A percentile compares a stretch with the other conserved stretches of the same genome.
phyloP scores from a whole-genome alignment of 2,888 invertebrate genomes.

The Caenorhabditis imperialis region DNA sequence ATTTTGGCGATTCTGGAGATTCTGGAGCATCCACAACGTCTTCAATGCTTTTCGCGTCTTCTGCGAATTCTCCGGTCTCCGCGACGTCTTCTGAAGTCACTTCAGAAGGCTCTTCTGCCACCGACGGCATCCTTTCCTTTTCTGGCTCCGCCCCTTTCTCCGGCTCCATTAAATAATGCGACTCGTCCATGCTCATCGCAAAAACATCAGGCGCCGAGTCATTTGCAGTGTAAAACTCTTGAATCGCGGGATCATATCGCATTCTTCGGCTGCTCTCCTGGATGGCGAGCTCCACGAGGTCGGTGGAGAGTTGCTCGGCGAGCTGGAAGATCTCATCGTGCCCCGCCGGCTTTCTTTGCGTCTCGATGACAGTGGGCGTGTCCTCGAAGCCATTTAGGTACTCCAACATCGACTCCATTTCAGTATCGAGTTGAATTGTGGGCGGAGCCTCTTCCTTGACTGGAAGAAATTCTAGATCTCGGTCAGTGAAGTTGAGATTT shows the following conservation, averaged over 20 bases:
- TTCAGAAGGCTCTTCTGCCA: background rate
- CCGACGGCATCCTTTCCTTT: slow-evolving; percentile 6
- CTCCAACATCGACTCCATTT: slow-evolving; percentile 38
- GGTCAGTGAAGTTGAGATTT: slow-evolving; percentile 8
- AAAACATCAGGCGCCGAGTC: slow-evolving; percentile 10
- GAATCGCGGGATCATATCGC: slow-evolving; percentile 13
- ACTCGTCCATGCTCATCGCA: slow-evolving; percentile 10
- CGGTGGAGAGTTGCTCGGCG: slow-evolving; percentile 16
- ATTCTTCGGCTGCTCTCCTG: background rate
- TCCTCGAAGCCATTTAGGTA: slow-evolving; percentile 36
- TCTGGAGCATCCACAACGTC: no score
- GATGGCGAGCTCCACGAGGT: slow-evolving; percentile 14
- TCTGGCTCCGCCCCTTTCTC: background rate
- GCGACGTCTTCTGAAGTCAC: background rate
- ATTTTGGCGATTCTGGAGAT: no score
- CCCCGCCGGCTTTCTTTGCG: slow-evolving; percentile 3
- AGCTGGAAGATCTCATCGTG: slow-evolving; percentile 13
- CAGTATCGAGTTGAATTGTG: slow-evolving; percentile 21
- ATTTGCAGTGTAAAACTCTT: slow-evolving; percentile 8
- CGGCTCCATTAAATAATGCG: slow-evolving; percentile 9
- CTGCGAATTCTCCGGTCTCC: background rate
- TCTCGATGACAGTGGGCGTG: background rate
- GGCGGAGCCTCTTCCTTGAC: background rate
- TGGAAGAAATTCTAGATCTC: background rate
- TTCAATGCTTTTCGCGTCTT: background rate